These are phyloP conservation scores for Hedychridium roseum DNA, from an alignment of 2,888 invertebrate genomes.

Conservation along the genomic window DNA sequence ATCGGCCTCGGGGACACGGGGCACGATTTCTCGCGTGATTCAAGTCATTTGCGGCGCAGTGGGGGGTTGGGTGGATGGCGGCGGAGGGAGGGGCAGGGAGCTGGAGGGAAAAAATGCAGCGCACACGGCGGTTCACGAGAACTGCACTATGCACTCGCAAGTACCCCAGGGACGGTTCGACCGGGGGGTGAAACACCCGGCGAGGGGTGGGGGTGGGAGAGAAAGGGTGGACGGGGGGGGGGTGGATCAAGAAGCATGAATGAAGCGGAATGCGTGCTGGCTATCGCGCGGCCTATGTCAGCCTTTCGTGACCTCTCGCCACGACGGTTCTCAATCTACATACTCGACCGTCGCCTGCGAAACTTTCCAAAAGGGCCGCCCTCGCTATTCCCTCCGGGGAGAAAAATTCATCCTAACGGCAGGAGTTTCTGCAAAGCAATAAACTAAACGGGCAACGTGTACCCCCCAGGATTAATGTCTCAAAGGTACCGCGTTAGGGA, in stretches of 20 bases:
- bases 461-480: no score
- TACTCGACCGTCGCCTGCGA: no score
- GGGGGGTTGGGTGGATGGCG: constrained; percentile 14
- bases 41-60: no score
- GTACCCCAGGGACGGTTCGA: constrained; percentile 23
- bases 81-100: constrained; percentile 7
- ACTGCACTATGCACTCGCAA: constrained; percentile 15
- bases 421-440: no score
- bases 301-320: constrained; percentile 60
- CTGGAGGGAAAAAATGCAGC: constrained; percentile 19
- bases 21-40: no score
- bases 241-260: constrained; percentile 59
- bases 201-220: constrained; percentile 25
- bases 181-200: no score
- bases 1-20: no score
- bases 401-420: no score
- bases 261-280: constrained; percentile 61
- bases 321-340: constrained; percentile 51
- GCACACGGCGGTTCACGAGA: constrained; percentile 19
- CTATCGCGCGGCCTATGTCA: constrained; percentile 56
- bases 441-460: no score
- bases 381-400: no score
- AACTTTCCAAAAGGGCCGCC: no score
- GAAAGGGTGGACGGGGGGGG: constrained; percentile 16
- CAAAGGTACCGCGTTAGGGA: no score